Evolutionary conservation across 2,888 invertebrate genomes (phyloP), one percentile per base, ranked within the genome.

Genomic region (Lasioglossum villosulum): DNA sequence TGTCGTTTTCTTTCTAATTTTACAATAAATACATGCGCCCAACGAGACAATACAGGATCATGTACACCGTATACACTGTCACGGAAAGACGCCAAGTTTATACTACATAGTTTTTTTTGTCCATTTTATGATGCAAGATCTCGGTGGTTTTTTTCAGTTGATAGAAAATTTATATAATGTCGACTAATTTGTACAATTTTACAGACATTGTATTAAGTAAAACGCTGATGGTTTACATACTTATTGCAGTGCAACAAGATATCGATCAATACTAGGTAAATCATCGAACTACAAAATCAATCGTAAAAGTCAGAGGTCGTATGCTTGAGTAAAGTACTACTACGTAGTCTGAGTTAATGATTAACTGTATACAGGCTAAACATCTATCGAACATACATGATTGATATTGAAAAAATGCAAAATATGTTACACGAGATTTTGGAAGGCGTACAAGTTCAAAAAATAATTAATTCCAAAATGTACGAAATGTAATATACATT

Each of bases 401-500:
- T 89, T 82, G 85, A 76, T 88, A 91, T 87, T 83, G 88, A 85
- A 91, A 63, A 70, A 93, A 93, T 93, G 93, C 93, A 90, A 92
- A 89, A 91, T 89, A 84, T 86, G 76, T 86, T 82, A 89, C 86
- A 90, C 84, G 89, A 82, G 84, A 85, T 86, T 86, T 80, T 79
- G 92, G 93, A 92, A 93, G 92, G 91, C 88, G 86, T 90, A 90
- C 70, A 42, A 88, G 78, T 88, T 88, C 73, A 83, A 78, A 84
- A 72, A 68, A 63, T 68, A 73, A 88, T 42, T n/a, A 85, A 71
- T 81, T 68, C 63, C 66, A 74, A 74, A 52, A 34, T 59, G 27
- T 82, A 82, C 63, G 37, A 71, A 79, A 59, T 14, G 14, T 82
- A 85, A 81, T 80, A 83, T 80, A 80, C 34, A 77, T 77, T 81